Percentiles rank a stretch among this genome's conserved stretches.
Conservation (phyloP, 2,888 invertebrate genomes). For the Scaeva pyrastri region DNA sequence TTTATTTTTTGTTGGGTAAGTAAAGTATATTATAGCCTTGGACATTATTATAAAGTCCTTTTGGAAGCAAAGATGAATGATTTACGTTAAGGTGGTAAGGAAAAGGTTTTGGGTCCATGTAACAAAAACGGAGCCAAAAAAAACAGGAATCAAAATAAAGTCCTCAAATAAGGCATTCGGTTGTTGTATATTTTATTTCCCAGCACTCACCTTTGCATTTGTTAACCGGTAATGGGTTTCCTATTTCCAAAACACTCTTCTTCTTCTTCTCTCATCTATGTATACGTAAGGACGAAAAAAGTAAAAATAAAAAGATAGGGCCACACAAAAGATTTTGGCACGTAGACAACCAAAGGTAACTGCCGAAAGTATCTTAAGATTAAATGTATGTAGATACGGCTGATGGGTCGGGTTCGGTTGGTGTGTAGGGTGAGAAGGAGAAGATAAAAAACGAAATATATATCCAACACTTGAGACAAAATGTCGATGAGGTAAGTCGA, state of each 20-base stretch:
- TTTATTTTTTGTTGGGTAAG: no score
- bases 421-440: conserved; percentile 1
- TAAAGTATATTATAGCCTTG: background rate
- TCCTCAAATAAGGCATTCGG: conserved; percentile 29
- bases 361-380: conserved; percentile 54
- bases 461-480: conserved; percentile 63
- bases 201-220: conserved; percentile 59
- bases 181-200: conserved; percentile 15
- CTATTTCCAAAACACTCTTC: conserved; percentile 36
- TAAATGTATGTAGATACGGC: conserved; percentile 16
- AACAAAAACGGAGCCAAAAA: no score
- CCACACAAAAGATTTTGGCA: conserved; percentile 48
- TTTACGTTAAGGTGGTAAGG: background rate
- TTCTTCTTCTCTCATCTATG: background rate
- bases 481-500: conserved; percentile 52
- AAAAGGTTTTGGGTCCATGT: background rate
- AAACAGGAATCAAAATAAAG: conserved; percentile 9
- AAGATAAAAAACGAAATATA: conserved; percentile 21
- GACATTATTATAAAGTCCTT: conserved; percentile 2
- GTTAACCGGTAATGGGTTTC: conserved; percentile 71
- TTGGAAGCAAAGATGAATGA: background rate
- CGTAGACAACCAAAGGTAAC: conserved; percentile 35
- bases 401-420: no score
- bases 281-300: background rate
- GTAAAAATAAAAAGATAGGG: conserved; percentile 20